A percentile compares a stretch with the other conserved stretches of the same genome.
phyloP scores from a whole-genome alignment of 2,797 vertebrate species.

The Dipus sagitta region DNA sequence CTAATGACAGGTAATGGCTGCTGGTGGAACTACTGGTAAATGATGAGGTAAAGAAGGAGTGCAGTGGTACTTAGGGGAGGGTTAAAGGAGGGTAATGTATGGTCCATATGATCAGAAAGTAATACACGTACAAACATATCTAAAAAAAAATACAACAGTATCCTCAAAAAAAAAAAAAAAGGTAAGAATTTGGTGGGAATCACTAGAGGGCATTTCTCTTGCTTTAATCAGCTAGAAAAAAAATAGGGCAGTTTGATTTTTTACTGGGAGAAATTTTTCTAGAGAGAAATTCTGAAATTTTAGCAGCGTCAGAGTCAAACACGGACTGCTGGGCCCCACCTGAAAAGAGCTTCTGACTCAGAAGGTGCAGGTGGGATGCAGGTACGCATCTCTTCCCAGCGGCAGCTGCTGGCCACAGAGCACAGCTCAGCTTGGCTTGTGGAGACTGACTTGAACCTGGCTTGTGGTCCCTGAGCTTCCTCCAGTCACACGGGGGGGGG shows the following conservation, averaged over 20 bases:
- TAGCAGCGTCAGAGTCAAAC: background rate
- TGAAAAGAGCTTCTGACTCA: background rate
- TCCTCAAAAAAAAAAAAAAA: background rate
- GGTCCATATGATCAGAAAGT: no score
- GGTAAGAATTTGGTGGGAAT: conserved; percentile 20
- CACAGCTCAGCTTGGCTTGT: no score
- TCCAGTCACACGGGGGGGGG: no score
- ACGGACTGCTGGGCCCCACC: background rate
- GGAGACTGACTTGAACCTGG: no score
- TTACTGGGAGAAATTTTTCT: conserved; percentile 2
- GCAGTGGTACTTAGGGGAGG: no score
- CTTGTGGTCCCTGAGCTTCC: no score
- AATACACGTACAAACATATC: no score
- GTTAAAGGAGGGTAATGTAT: no score
- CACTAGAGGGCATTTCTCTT: conserved; percentile 7
- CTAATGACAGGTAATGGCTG: no score
- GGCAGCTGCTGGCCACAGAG: background rate
- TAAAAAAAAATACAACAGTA: background rate
- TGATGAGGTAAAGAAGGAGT: no score
- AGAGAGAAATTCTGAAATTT: background rate
- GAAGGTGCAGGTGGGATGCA: background rate
- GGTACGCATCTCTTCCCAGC: background rate
- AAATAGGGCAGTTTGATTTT: background rate
- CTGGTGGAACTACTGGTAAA: no score
- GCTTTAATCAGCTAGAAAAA: conserved; percentile 27